Percentiles rank a stretch among this genome's conserved stretches.
phyloP scores from a whole-genome alignment of 1,140 invertebrate genomes.

The Philopotamus ludificatus region DNA sequence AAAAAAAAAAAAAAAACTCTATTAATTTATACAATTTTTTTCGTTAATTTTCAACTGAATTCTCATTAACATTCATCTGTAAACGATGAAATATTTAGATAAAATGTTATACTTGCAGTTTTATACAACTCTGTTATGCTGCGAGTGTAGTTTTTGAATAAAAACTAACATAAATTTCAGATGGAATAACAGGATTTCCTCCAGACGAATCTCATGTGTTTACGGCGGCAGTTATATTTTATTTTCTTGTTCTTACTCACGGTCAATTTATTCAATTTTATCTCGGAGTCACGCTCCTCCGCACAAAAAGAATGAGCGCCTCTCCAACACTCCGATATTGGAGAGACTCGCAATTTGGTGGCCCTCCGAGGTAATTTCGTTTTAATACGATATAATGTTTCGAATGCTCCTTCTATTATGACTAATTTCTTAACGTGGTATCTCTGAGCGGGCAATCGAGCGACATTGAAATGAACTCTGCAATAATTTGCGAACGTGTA shows the following conservation, averaged over 20 bases:
- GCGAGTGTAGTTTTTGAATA: neutral
- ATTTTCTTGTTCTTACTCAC: neutral
- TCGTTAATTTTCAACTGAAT: neutral
- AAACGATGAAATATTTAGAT: neutral
- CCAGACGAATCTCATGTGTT: neutral
- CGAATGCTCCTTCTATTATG: slow-evolving; percentile 14
- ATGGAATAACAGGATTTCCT: neutral
- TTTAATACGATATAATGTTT: slow-evolving; percentile 12
- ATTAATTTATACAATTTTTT: neutral
- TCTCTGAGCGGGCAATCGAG: slow-evolving; percentile 5
- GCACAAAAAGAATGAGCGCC: slow-evolving; percentile 15
- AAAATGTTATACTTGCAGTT: neutral
- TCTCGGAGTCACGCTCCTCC: slow-evolving; percentile 12
- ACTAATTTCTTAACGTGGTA: slow-evolving; percentile 14
- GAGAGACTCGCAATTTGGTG: neutral
- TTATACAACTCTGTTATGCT: neutral
- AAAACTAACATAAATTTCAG: neutral
- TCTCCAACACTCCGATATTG: slow-evolving; percentile 9
- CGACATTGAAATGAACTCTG: no score
- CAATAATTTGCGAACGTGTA: no score
- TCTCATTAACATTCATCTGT: neutral
- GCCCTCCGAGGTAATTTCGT: slow-evolving; percentile 1
- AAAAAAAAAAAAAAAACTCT: neutral
- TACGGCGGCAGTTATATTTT: neutral
- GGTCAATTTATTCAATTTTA: slow-evolving; percentile 26